Evolutionary conservation across 2,113 vertebrate species (phyloP).

Genomic region (Myiopsitta monachus): DNA sequence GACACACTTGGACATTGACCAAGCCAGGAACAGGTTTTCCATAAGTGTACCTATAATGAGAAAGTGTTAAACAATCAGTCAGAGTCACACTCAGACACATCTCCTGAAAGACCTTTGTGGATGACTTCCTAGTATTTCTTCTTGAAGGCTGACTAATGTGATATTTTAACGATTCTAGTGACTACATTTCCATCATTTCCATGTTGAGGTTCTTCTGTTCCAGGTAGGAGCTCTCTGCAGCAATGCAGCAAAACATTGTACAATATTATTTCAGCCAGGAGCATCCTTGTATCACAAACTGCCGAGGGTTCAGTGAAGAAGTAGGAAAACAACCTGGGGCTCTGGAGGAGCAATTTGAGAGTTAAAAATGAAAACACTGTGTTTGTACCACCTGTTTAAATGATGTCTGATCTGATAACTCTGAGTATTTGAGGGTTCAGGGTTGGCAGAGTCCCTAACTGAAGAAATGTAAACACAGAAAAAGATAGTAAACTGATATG

Average conservation of each 20-base stretch:
- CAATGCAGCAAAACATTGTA: not conserved
- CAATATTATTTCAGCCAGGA: not conserved
- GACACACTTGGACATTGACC: conserved; percentile 59
- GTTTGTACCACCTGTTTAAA: not conserved
- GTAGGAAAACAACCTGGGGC: not conserved
- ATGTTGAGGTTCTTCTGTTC: not conserved
- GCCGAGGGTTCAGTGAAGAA: not conserved
- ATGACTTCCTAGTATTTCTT: not conserved
- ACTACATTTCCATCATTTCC: not conserved
- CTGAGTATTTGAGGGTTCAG: not conserved
- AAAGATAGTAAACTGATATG: not conserved
- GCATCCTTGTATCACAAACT: not conserved
- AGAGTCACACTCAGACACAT: not conserved
- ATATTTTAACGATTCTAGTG: not conserved
- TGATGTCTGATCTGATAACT: not conserved
- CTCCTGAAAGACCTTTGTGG: not conserved
- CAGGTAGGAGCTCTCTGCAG: not conserved
- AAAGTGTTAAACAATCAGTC: not conserved
- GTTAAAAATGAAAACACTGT: not conserved
- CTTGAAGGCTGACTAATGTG: not conserved
- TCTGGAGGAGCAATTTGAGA: not conserved
- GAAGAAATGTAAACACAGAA: not conserved
- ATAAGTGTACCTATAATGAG: conserved; percentile 71
- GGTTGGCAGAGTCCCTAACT: not conserved
- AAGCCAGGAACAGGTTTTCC: conserved; percentile 73